Evolutionary conservation across 2,888 invertebrate genomes (phyloP), one percentile per base, ranked within the genome.

Genomic region (Stenolophus ochropezus): DNA sequence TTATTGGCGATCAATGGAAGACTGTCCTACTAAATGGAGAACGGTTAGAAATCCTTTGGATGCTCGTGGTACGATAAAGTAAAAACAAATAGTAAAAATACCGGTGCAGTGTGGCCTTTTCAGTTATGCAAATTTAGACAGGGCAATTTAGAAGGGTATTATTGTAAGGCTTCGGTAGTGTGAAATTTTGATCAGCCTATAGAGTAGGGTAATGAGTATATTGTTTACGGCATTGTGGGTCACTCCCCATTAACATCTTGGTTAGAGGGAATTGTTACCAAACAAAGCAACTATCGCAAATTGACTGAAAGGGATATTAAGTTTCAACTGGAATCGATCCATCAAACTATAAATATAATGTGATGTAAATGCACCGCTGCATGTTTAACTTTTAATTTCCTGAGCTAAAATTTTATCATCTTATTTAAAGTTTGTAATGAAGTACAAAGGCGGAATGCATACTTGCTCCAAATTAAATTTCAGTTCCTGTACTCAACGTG

Each of bases 391-490:
- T 42, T 42, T 42, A 42, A 42, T 42, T 42, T 42, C 33, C 33
- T 42, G 33, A 11, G 33, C 33, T 42, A 42, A 42, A 42, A 42
- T 42, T 42, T 42, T 42, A 42, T 42, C 33, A 42, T 42, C 33
- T 42, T 42, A 42, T 42, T 42, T 42, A 42, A 42, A 42, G 33
- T 56, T 56, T 20, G 8, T 20, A 21, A 56, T 56, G 20, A 56
- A 20, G 56, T 21, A 20, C 21, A 23, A 61, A 61, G n/a, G 25
- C 25, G 25, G n/a, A 23, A 14, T 23, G 61, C 25, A 25, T 61
- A 25, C 23, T 25, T 25, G 14, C 11, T 61, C 23, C 23, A 61
- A 61, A 56, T 56, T 56, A 56, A 56, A 56, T 56, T 56, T 56
- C 33, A 42, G 33, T 11, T 8, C 33, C 33, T 8, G 8, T 42